Percentiles rank a stretch among this genome's conserved stretches.
phyloP scores from a whole-genome alignment of 1,140 invertebrate genomes.

The Brachionus plicatilis region DNA sequence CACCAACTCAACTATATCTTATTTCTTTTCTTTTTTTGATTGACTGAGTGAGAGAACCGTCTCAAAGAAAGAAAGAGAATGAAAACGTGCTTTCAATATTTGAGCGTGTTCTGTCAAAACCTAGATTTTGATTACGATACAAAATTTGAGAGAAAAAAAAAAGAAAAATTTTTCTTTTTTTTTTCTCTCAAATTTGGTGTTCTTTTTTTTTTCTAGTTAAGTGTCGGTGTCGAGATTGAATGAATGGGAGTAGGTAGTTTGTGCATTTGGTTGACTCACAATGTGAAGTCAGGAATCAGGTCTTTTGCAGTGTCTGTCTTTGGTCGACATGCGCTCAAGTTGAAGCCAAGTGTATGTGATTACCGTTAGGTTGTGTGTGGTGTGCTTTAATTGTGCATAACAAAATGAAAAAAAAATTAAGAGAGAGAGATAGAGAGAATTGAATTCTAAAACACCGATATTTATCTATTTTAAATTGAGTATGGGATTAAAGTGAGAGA shows the following conservation, averaged over 20 bases:
- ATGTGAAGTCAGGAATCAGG: not conserved
- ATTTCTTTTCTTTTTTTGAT: too few species aligned
- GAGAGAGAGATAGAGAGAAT: too few species aligned
- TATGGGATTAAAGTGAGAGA: not conserved
- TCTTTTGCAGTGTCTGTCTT: not conserved
- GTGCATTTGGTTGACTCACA: too few species aligned
- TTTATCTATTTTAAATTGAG: not conserved
- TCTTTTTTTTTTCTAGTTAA: not conserved
- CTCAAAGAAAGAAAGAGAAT: not conserved
- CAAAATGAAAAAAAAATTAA: not conserved
- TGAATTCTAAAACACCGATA: not conserved
- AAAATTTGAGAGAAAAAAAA: not conserved
- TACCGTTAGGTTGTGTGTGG: not conserved
- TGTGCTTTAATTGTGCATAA: not conserved
- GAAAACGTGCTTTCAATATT: not conserved
- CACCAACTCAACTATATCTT: not conserved
- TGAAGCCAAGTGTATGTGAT: not conserved
- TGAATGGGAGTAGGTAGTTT: too few species aligned
- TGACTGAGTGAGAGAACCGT: not conserved
- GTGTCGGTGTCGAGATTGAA: not conserved
- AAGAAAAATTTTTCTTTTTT: too few species aligned
- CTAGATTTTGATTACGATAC: not conserved
- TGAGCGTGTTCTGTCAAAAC: not conserved
- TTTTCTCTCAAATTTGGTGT: too few species aligned
- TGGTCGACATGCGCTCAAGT: too few species aligned